Evolutionary conservation across 2,888 invertebrate species (phyloP).

Genomic region (Agonopterix subpropinquella): DNA sequence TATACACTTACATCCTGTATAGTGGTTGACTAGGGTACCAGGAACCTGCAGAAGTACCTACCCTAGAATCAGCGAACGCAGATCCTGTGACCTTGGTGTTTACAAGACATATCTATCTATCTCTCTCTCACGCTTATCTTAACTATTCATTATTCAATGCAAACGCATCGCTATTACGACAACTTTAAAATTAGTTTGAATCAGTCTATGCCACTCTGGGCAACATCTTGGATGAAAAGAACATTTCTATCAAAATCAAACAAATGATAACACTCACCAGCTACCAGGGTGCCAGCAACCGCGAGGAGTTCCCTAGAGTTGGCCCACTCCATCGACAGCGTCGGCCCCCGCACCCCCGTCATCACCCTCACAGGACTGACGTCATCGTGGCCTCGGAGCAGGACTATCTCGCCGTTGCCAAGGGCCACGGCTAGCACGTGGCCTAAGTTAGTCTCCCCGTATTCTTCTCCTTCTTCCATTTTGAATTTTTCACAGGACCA

Average conservation of each 20-base stretch:
- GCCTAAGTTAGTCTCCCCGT: conserved; percentile 74
- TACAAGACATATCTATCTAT: too few species aligned
- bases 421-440: conserved; percentile 92
- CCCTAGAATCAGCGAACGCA: too few species aligned
- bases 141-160: too few species aligned
- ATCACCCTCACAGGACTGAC: conserved; percentile 91
- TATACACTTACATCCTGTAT: too few species aligned
- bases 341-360: conserved; percentile 86
- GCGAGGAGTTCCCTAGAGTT: conserved; percentile 94
- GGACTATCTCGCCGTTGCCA: conserved; percentile 90
- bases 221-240: too few species aligned
- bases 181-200: too few species aligned
- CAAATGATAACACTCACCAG: conserved; percentile 32
- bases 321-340: conserved; percentile 96
- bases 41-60: too few species aligned
- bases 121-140: too few species aligned
- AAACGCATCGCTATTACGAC: too few species aligned
- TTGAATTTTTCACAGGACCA: conserved; percentile 99
- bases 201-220: too few species aligned
- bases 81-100: too few species aligned
- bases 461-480: conserved; percentile 95
- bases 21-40: too few species aligned
- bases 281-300: conserved; percentile 85
- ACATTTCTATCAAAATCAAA: not conserved
- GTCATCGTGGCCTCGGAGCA: conserved; percentile 95